Evolutionary conservation across 2,888 invertebrate genomes (phyloP).

Genomic region (Agrochola circellaris): DNA sequence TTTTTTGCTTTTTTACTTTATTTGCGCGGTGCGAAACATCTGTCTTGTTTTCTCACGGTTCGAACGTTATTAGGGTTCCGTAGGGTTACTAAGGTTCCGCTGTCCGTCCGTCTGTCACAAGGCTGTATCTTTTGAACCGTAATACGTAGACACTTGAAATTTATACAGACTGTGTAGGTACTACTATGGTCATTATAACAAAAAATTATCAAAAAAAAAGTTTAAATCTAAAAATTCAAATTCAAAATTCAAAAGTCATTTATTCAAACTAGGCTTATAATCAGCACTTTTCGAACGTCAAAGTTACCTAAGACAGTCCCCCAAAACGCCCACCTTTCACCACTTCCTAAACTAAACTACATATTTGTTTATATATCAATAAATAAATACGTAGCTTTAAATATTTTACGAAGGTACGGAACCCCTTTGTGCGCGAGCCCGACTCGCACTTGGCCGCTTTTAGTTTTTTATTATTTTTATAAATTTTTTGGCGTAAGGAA

Average conservation of each 20-base stretch:
- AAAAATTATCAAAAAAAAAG: not conserved
- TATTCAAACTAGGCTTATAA: no score
- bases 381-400: not conserved
- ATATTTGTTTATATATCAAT: no score
- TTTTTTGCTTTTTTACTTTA: conserved; percentile 12
- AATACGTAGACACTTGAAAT: not conserved
- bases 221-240: not conserved
- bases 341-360: no score
- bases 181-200: not conserved
- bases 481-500: conserved; percentile 18
- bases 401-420: not conserved
- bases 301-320: no score
- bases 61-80: conserved; percentile 6
- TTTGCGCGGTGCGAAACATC: conserved; percentile 51
- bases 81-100: no score
- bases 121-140: not conserved
- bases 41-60: conserved; percentile 54
- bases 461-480: conserved; percentile 40
- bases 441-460: not conserved
- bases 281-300: no score
- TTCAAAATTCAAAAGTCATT: no score
- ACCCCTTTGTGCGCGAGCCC: not conserved
- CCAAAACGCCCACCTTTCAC: no score
- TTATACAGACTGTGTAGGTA: no score
- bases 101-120: not conserved